Base-by-base conservation (phyloP, 2,113 vertebrate genomes). In the Datnioides undecimradiatus region DNA sequence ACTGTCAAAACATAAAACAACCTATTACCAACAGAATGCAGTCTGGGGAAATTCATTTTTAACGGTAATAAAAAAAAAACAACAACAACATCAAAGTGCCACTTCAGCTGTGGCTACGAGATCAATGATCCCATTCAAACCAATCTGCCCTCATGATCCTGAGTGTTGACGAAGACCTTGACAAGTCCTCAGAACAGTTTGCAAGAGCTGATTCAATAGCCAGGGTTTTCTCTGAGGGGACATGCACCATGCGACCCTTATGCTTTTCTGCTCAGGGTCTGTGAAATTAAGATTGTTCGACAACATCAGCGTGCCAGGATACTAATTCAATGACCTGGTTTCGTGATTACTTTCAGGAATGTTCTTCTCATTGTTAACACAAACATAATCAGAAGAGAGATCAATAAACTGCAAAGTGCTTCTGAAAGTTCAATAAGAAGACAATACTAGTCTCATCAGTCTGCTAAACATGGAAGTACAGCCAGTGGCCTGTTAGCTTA, bases 1-100 rank as follows among this genome's bases (percentile, higher is more conserved):
- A 73, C 72, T 79, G 76, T 88, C 83, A 86, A 60, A 60, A 80
- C 43, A 82, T 87, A 84, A 89, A 60, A 87, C 64, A 80, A 89
- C 73, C 79, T 73, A 91, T 91, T 84, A 79, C 51, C 14, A 58
- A 45, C n/a, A 49, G 71, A 90, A 90, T 88, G 84, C 4, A 38
- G 76, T 83, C 82, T 55, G 41, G 34, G 74, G 34, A 82, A 85
- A 91, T 87, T 54, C 0, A 66, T 79, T 84, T 63, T 75, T 38
- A 57, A 70, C 2, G 31, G 72, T 62, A 31, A 78, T 77, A 68
- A 84, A 79, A 79, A 79, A 78, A 23, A 34, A 60, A 64, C 13
- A 34, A 49, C 14, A 82, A 43, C 34, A 80, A 49, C 51, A 31
- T 36, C 19, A 80, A 72, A 70, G 51, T 34, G 60, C 23, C 43